These are phyloP conservation scores for Lagocephalus sceleratus DNA, from an alignment of 2,797 vertebrate genomes.

Conservation along the genomic window DNA sequence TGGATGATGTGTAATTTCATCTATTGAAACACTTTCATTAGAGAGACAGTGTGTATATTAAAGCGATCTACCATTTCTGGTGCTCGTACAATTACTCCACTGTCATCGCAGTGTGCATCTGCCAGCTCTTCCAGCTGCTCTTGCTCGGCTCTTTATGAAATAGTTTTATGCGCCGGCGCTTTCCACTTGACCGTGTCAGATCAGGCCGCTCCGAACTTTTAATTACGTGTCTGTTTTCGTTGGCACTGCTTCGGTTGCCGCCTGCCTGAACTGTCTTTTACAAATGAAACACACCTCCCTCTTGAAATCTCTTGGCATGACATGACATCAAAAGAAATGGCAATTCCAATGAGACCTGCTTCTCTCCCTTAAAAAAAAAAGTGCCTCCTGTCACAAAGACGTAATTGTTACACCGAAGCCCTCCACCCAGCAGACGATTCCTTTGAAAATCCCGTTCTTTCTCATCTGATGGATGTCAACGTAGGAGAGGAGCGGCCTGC, in stretches of 20 bases:
- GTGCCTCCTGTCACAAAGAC: constrained; percentile 50
- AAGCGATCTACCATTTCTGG: background rate
- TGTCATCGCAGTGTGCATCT: constrained; percentile 23
- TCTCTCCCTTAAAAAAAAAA: constrained; percentile 22
- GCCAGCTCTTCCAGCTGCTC: constrained; percentile 27
- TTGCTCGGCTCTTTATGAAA: constrained; percentile 24
- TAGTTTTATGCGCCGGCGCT: constrained; percentile 22
- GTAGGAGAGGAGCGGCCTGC: constrained; percentile 15
- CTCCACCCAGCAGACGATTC: constrained; percentile 31
- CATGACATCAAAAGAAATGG: constrained; percentile 64
- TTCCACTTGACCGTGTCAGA: constrained; percentile 49
- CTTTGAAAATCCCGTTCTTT: constrained; percentile 56
- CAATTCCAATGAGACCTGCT: constrained; percentile 51
- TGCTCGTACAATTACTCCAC: background rate
- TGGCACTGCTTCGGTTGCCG: constrained; percentile 50
- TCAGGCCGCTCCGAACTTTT: constrained; percentile 49
- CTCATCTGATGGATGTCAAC: constrained; percentile 33
- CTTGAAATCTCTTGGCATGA: constrained; percentile 61
- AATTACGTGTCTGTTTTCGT: constrained; percentile 59
- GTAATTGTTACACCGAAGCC: constrained; percentile 35
- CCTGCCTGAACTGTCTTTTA: constrained; percentile 42
- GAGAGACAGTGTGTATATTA: background rate
- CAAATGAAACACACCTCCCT: constrained; percentile 41
- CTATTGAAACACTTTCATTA: too few species aligned
- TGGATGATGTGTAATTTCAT: too few species aligned